A percentile compares a stretch with the other conserved stretches of the same genome.
These are phyloP conservation scores for Stichodactyla helianthus DNA, from an alignment of 64 coral and sea anemone genomes.

Conservation along the genomic window DNA sequence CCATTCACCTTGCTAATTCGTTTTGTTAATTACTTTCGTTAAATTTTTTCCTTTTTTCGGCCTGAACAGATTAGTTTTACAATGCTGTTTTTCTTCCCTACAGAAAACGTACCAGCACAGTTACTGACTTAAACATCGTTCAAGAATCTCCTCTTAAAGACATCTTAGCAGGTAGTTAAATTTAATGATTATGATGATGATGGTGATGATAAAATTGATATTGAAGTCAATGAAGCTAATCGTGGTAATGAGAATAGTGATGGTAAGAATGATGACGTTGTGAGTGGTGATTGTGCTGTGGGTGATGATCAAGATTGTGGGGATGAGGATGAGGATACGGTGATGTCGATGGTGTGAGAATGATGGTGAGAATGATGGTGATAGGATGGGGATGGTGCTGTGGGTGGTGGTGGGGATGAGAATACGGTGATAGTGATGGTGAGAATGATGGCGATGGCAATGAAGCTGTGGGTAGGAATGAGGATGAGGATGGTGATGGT, in stretches of 20 bases:
- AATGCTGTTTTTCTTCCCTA: neutral
- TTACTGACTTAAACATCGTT: slow-evolving; percentile 11
- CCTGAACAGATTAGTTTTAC: too few relatives aligned
- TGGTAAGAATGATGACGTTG: neutral
- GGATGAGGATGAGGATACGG: neutral
- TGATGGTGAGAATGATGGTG: neutral
- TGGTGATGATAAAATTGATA: neutral
- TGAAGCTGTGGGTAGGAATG: too few relatives aligned
- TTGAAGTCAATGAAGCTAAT: neutral
- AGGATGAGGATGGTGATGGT: neutral
- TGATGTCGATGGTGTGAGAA: too few relatives aligned
- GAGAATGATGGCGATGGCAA: neutral
- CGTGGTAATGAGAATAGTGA: neutral
- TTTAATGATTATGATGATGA: neutral
- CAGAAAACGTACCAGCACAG: slow-evolving; percentile 28
- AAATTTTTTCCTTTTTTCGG: too few relatives aligned
- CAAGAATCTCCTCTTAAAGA: slow-evolving; percentile 28
- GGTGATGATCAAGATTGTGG: neutral
- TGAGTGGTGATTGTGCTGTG: neutral
- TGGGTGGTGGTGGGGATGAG: neutral
- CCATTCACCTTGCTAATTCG: too few relatives aligned
- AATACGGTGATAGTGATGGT: neutral
- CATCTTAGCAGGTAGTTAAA: slow-evolving; percentile 9
- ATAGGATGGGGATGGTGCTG: neutral
- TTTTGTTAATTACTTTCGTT: too few relatives aligned